Base-by-base conservation (phyloP, 2,888 invertebrate species). In the Drosophila siamana region DNA sequence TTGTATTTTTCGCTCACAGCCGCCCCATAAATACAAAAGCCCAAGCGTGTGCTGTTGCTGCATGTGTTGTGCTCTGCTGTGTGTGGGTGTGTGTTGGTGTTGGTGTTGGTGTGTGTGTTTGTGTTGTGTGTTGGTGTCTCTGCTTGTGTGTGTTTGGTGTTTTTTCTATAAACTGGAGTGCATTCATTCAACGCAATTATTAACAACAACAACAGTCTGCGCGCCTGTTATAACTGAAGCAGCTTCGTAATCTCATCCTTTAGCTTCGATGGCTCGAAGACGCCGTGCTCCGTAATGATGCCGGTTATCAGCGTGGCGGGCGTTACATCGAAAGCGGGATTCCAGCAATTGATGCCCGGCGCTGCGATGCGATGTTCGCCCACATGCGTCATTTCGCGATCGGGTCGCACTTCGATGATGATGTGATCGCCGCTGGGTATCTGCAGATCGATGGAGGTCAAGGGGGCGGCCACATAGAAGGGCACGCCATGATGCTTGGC, bases 251-350 rank as follows among this genome's bases (percentile, higher is more conserved):
- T 91, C 62, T 90, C 90, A 59, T 78, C 86, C 76, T 89, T 89
- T 40, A 92, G 80, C 62, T 90, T 87, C 7, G 93, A 91, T 4
- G 97, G 96, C 71, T 93, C 91, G 88, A 95, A 98, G 1, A 98
- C 96, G 13, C 99, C 99, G 80, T 94, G 94, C 92, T 99, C 99
- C 8, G 99, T 99, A 33, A 99, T 96, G 73, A 99, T 97, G 16
- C 96, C 98, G 62, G 97, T 96, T 74, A 99, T 99, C 30, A 99
- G 94, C 15, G 94, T 93, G 0, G 97, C 97, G 24, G 99, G 99
- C 3, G 99, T 99, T 0, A 99, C 97, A 93, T 99, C 99, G 92
- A 99, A 99, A 0, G 99, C 97, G 52, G 99, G 99, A 94, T 99
- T 99, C 99, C 99, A 99, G 91, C 98, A 98, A 56, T 94, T 94